Percentiles rank a stretch among this genome's conserved stretches.
Evolutionary conservation across 2,888 invertebrate species (phyloP).

Genomic region (Silvanus unidentatus): DNA sequence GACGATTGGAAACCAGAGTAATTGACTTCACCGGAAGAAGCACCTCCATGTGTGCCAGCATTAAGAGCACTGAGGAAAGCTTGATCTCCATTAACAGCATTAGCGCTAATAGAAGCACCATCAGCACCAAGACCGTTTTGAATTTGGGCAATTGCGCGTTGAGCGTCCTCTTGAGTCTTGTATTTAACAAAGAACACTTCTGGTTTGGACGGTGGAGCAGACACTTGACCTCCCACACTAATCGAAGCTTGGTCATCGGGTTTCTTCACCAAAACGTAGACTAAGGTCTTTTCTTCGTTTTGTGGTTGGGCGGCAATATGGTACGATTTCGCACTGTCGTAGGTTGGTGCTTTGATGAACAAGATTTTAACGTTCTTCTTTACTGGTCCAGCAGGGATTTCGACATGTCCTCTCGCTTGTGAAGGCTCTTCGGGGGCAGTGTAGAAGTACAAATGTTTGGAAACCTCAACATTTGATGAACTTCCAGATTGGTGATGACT

Average conservation of each 20-base stretch:
- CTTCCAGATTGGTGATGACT: background rate
- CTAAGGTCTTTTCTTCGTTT: slow-evolving; percentile 38
- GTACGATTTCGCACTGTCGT: slow-evolving; percentile 27
- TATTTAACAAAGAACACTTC: slow-evolving; percentile 86
- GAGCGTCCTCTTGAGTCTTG: slow-evolving; percentile 62
- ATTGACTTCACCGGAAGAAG: background rate
- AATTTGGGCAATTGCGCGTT: slow-evolving; percentile 30
- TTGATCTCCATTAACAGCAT: background rate
- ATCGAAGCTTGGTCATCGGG: slow-evolving; percentile 76
- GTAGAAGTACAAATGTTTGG: slow-evolving; percentile 39
- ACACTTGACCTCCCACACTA: slow-evolving; percentile 66
- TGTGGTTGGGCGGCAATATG: slow-evolving; percentile 19
- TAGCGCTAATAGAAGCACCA: slow-evolving; percentile 7
- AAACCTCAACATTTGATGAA: slow-evolving; percentile 18
- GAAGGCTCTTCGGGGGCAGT: slow-evolving; percentile 38
- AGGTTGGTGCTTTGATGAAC: slow-evolving; percentile 46
- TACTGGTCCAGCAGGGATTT: slow-evolving; percentile 30
- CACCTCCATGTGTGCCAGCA: too few relatives aligned
- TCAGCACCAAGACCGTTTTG: slow-evolving; percentile 15
- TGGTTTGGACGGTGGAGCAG: slow-evolving; percentile 79
- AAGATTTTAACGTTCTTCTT: slow-evolving; percentile 46
- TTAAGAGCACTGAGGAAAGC: too few relatives aligned
- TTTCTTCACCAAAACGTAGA: slow-evolving; percentile 43
- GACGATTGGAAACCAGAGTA: too few relatives aligned
- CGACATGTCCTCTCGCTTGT: slow-evolving; percentile 25